Base-by-base conservation (phyloP, 2,888 invertebrate genomes). In the Aradus depressus region DNA sequence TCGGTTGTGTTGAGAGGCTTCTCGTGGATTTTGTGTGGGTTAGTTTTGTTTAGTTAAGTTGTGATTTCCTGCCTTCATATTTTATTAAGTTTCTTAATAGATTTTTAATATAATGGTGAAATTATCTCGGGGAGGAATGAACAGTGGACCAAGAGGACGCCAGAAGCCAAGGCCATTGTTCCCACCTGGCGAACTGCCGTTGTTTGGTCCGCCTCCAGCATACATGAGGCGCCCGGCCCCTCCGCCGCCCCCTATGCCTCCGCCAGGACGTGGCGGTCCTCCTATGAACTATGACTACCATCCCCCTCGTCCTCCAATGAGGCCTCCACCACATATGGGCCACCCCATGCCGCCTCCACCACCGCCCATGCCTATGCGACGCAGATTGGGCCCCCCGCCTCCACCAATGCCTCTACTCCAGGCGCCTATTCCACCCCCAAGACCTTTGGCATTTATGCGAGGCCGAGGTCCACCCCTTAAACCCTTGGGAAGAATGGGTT, bases 211-310 rank as follows among this genome's bases (percentile, higher is more conserved):
- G 4, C 57, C 57, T n/a, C 57, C 57, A n/a, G 57, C 50, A 2
- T 53, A 57, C 39, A 42, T 43, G 16, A 45, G 53, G 28, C 48
- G 53, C 19, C 53, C 52, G 26, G 37, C 45, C 44, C 53, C n/a
- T 16, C 47, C 50, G 16, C 56, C 56, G n/a, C 56, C 55, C 1
- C 59, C 57, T 38, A 49, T 51, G 23, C 52, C 48, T 16, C 55
- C 60, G 22, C 54, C 62, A 34, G 59, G 61, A 2, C 61, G 64
- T 5, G 61, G 64, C 34, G 56, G 62, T n/a, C 58, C 63, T n/a
- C 63, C 63, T 18, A 21, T 41, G 42, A 53, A 43, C 0, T 45
- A 42, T 42, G 52, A 44, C n/a, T 49, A 45, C 43, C 50, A 47
- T 6, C 55, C 59, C 59, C 67, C 51, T 64, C 67, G 34, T 61